Evolutionary conservation across 2,888 invertebrate species (phyloP), one percentile per base, ranked within the genome.

Genomic region (Pristionchus maxplancki): DNA sequence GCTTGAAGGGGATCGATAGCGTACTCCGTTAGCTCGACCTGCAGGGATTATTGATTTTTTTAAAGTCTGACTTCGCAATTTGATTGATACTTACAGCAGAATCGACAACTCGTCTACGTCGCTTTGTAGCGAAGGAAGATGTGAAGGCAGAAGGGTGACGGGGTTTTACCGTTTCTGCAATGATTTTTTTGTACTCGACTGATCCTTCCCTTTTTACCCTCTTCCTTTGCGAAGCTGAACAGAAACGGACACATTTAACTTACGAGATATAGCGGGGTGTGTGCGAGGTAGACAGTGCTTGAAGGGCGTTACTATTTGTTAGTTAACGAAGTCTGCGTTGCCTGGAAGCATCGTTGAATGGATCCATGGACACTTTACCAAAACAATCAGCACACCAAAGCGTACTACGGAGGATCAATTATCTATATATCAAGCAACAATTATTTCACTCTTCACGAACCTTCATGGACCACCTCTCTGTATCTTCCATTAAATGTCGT

Each of bases 21-120:
- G 34, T 83, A 83, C 9, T 83, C 82, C 48, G 82, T 83, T 20
- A 83, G 53, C 34, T 50, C 50, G 82, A 83, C 78, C 78, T 78
- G 78, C 4, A 44, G 4, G 11, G 78, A 48, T 9, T 13, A 78
- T 78, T 34, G 78, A 48, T 44, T 78, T 71, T 67, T 24, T 15
- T 24, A 58, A 17, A n/a, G 20, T 40, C 40, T 31, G n/a, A n/a
- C n/a, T n/a, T n/a, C n/a, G n/a, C n/a, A n/a, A n/a, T n/a, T n/a
- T n/a, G n/a, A n/a, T n/a, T n/a, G n/a, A n/a, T n/a, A 9, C 78
- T 40, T 44, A 78, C 82, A 24, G 82, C 34, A 28, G 82, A 50
- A 44, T 83, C 82, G 50, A 83, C 82, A 58, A 83, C 53, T 31
- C 82, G 34, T 53, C 53, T 50, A 31, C 58, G 82, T 34, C 82